phyloP scores from a whole-genome alignment of 2,113 vertebrate species.

The Oncorhynchus masou region DNA sequence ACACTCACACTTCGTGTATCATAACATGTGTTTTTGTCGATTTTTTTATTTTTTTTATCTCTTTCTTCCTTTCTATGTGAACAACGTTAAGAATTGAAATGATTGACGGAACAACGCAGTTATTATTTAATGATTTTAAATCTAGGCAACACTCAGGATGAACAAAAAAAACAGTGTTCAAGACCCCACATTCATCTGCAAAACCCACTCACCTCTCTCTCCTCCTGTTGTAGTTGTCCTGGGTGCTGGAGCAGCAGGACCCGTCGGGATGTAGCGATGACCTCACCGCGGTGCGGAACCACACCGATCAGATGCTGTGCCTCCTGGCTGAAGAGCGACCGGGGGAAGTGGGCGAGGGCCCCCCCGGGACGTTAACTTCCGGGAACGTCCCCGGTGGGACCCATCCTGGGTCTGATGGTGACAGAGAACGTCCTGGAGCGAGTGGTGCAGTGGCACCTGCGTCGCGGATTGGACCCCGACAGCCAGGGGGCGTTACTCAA shows the following conservation, averaged over 20 bases:
- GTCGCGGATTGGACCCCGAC: conserved; percentile 81
- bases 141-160: no score
- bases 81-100: no score
- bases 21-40: no score
- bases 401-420: conserved; percentile 86
- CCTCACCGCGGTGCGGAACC: conserved; percentile 89
- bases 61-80: no score
- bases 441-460: conserved; percentile 88
- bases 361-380: neutral
- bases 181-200: no score
- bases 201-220: no score
- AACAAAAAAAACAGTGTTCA: no score
- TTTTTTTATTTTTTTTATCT: no score
- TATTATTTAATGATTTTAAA: no score
- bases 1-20: no score
- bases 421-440: conserved; percentile 82
- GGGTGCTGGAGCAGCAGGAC: conserved; percentile 84
- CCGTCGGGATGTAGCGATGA: conserved; percentile 81
- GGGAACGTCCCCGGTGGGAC: conserved; percentile 65
- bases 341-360: conserved; percentile 37
- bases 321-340: conserved; percentile 88
- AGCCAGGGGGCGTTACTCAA: conserved; percentile 89
- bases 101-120: no score
- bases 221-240: conserved; percentile 74
- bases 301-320: conserved; percentile 94